phyloP scores from a whole-genome alignment of 2,888 invertebrate genomes.

The Aquatica leii region DNA sequence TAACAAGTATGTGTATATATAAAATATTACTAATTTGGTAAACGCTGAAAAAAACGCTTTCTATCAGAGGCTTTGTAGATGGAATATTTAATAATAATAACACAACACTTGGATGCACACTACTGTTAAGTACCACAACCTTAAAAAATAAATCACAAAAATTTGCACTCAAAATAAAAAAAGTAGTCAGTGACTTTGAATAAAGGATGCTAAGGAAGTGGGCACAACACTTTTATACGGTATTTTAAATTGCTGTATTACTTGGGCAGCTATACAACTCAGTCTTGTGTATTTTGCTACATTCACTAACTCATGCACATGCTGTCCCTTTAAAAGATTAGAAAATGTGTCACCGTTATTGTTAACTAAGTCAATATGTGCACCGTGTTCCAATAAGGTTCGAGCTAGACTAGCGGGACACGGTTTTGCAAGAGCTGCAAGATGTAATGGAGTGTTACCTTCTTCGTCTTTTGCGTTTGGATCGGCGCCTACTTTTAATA shows the following conservation, averaged over 20 bases:
- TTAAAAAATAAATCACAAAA: conserved; percentile 33
- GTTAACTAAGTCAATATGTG: conserved; percentile 86
- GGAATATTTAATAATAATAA: conserved; percentile 17
- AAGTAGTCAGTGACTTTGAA: conserved; percentile 61
- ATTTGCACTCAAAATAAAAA: conserved; percentile 31
- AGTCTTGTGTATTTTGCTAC: conserved; percentile 81
- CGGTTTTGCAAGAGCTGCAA: conserved; percentile 78
- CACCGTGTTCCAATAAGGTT: conserved; percentile 79
- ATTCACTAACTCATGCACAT: conserved; percentile 73
- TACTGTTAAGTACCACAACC: conserved; percentile 25
- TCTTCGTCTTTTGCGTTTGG: conserved; percentile 81
- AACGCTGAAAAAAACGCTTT: conserved; percentile 10
- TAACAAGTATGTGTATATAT: conserved; percentile 16
- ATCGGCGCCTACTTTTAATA: conserved; percentile 84
- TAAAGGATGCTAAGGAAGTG: conserved; percentile 77
- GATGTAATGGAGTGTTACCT: conserved; percentile 88
- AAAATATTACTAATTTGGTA: conserved; percentile 4
- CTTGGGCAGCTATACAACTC: conserved; percentile 86
- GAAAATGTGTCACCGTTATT: conserved; percentile 79
- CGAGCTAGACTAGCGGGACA: conserved; percentile 76
- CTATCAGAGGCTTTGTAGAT: conserved; percentile 12
- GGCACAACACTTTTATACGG: conserved; percentile 77
- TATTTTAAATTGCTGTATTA: conserved; percentile 75
- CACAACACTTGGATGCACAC: conserved; percentile 25
- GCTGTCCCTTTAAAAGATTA: conserved; percentile 71